Evolutionary conservation across 2,888 invertebrate genomes (phyloP).

Genomic region (Hypsopygia costalis): DNA sequence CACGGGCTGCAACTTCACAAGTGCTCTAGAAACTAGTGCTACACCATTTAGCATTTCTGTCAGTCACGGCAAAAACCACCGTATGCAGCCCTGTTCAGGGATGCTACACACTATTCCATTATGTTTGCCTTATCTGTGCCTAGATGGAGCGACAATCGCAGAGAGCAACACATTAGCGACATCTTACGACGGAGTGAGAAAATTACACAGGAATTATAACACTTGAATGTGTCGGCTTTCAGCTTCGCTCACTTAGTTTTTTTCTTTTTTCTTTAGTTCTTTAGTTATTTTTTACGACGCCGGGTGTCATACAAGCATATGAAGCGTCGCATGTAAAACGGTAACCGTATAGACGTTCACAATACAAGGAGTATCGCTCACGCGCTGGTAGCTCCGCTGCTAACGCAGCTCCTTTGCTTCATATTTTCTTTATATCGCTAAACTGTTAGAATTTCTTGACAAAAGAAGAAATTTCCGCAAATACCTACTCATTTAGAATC

Average conservation of each 20-base stretch:
- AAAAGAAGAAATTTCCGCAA: too few relatives aligned
- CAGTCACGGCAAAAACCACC: slow-evolving; percentile 22
- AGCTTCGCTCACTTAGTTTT: slow-evolving; percentile 9
- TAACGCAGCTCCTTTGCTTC: too few relatives aligned
- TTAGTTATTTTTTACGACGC: too few relatives aligned
- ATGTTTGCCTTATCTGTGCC: slow-evolving; percentile 41
- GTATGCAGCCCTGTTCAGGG: slow-evolving; percentile 11
- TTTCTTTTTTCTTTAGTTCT: too few relatives aligned
- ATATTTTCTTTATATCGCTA: too few relatives aligned
- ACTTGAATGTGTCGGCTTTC: slow-evolving; percentile 43
- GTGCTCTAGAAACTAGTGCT: slow-evolving; percentile 60
- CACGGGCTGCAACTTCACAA: slow-evolving; percentile 72
- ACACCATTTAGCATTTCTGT: slow-evolving; percentile 25
- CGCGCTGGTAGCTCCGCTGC: too few relatives aligned
- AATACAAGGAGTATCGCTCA: too few relatives aligned
- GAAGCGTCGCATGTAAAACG: too few relatives aligned
- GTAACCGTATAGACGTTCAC: too few relatives aligned
- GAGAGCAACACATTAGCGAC: slow-evolving; percentile 75
- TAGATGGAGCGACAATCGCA: slow-evolving; percentile 65
- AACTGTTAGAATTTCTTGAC: too few relatives aligned
- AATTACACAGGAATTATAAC: slow-evolving; percentile 67
- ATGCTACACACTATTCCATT: slow-evolving; percentile 10
- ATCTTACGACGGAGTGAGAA: slow-evolving; percentile 70
- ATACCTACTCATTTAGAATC: too few relatives aligned
- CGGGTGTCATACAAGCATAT: too few relatives aligned